These are phyloP conservation scores for Antennarius maculatus DNA, from an alignment of 2,797 vertebrate genomes.

Conservation along the genomic window DNA sequence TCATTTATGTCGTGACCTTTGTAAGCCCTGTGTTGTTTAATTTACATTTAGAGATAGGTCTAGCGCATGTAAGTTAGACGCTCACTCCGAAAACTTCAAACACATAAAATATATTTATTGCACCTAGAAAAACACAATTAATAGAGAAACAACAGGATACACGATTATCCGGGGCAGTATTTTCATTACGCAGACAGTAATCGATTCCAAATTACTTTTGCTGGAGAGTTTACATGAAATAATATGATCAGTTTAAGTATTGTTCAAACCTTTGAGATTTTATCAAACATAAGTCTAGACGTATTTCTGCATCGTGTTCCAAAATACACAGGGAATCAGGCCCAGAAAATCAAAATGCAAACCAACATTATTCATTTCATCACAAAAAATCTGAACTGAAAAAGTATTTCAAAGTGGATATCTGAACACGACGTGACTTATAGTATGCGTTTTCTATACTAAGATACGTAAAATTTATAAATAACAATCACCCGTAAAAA, in stretches of 20 bases:
- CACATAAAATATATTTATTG: background rate
- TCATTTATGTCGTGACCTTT: constrained; percentile 63
- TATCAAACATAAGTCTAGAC: background rate
- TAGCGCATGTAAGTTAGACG: background rate
- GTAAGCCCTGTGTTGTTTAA: constrained; percentile 8
- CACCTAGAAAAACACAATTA: background rate
- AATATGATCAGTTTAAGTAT: background rate
- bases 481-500: background rate
- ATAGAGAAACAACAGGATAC: background rate
- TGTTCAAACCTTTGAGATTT: background rate
- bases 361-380: constrained; percentile 2
- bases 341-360: constrained; percentile 33
- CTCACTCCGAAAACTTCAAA: background rate
- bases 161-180: background rate
- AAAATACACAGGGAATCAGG: background rate
- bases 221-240: background rate
- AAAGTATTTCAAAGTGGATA: background rate
- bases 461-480: background rate
- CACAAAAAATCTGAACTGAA: background rate
- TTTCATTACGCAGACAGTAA: too few species aligned
- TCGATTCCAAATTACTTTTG: background rate
- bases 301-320: background rate
- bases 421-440: too few species aligned
- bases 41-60: background rate
- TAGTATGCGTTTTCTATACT: too few species aligned